A percentile compares a stretch with the other conserved stretches of the same genome.
phyloP scores from a whole-genome alignment of 2,113 vertebrate genomes.

The Ceyx cyanopectus region DNA sequence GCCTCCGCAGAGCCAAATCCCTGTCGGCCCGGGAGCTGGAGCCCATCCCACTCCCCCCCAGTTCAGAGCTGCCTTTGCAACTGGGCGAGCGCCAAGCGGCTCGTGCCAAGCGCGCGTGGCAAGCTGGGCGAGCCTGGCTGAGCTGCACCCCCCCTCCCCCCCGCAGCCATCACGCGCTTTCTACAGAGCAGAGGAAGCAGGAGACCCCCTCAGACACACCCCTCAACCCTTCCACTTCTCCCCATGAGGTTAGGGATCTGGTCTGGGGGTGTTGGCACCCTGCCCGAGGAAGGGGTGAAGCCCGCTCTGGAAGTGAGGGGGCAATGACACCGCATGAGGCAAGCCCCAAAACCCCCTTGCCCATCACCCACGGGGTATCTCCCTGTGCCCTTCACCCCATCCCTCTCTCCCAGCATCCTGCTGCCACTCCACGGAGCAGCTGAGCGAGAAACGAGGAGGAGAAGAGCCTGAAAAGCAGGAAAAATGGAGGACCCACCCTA shows the following conservation, averaged over 20 bases:
- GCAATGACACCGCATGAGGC: fast-evolving
- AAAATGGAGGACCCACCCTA: neutral
- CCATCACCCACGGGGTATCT: fast-evolving
- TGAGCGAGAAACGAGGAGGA: fast-evolving
- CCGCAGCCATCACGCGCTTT: neutral
- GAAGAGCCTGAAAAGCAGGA: neutral
- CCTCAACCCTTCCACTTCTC: neutral
- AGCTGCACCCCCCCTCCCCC: neutral
- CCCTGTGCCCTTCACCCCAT: neutral
- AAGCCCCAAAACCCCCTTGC: neutral
- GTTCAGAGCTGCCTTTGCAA: neutral
- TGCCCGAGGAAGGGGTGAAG: fast-evolving
- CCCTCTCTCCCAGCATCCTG: neutral
- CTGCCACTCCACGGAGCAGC: fast-evolving
- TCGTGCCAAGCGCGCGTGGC: neutral
- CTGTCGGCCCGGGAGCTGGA: neutral
- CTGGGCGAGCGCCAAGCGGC: neutral
- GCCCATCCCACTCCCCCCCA: neutral
- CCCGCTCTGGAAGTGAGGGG: neutral
- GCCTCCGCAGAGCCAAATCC: neutral
- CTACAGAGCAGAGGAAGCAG: neutral
- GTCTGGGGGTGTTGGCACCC: neutral
- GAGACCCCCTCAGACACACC: neutral
- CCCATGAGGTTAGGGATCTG: fast-evolving
- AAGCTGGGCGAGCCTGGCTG: neutral